Conservation (phyloP, 2,113 vertebrate genomes). For the Prietella phreatophila region DNA sequence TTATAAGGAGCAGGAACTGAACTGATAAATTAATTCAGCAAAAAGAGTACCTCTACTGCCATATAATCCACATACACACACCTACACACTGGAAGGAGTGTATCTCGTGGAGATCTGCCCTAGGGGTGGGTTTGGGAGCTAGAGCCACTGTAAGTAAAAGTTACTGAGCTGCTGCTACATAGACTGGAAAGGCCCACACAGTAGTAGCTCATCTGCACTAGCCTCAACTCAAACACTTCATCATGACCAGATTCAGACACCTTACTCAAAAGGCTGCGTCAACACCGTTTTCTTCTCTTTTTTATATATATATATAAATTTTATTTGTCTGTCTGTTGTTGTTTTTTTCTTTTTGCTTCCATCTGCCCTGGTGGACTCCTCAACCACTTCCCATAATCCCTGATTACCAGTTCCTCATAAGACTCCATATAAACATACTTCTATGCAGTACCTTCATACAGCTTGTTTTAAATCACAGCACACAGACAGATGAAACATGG, state of each 20-base stretch:
- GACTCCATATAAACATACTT: constrained; percentile 12
- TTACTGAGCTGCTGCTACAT: constrained; percentile 70
- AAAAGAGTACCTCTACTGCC: constrained; percentile 65
- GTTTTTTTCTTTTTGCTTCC: background rate
- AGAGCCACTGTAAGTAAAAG: constrained; percentile 72
- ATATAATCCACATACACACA: constrained; percentile 59
- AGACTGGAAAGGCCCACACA: constrained; percentile 4
- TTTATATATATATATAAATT: no score
- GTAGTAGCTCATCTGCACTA: constrained; percentile 19
- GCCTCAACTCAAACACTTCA: background rate
- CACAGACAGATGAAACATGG: constrained; percentile 10
- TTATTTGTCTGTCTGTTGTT: no score
- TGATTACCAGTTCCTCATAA: constrained; percentile 28
- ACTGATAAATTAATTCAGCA: constrained; percentile 74
- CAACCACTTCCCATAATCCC: constrained; percentile 27
- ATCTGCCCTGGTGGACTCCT: constrained; percentile 3
- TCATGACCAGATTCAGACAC: background rate
- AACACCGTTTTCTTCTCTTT: background rate
- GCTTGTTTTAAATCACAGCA: background rate
- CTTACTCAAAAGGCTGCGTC: background rate
- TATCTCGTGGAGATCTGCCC: constrained; percentile 66
- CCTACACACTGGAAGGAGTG: constrained; percentile 52
- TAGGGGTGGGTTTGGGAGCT: constrained; percentile 47
- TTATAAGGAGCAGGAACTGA: constrained; percentile 63
- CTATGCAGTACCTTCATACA: background rate